A percentile compares a stretch with the other conserved stretches of the same genome.
phyloP scores from a whole-genome alignment of 1,140 invertebrate genomes.

The Pseudomyrmex concolor region DNA sequence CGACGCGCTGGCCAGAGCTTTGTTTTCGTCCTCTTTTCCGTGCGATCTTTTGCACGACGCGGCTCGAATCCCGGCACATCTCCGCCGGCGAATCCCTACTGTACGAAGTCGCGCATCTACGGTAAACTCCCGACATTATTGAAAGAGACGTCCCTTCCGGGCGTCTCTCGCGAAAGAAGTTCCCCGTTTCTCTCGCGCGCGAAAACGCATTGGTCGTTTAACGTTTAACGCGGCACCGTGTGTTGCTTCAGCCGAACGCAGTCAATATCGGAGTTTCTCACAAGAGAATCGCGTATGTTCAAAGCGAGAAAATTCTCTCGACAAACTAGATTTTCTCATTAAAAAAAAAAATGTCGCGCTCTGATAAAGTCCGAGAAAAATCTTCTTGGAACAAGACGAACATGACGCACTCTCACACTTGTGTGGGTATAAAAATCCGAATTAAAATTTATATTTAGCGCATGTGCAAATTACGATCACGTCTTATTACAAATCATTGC shows the following conservation, averaged over 20 bases:
- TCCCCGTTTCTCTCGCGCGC: neutral
- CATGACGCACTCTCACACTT: too few species aligned
- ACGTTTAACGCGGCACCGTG: conserved; percentile 15
- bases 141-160: conserved; percentile 1
- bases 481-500: neutral
- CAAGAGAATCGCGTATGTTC: conserved; percentile 11
- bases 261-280: neutral
- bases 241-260: conserved; percentile 8
- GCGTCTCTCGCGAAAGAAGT: conserved; percentile 5
- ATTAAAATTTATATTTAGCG: neutral
- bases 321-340: neutral
- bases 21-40: conserved; percentile 53
- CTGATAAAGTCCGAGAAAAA: neutral
- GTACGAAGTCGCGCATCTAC: conserved; percentile 1
- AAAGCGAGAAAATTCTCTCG: conserved; percentile 10
- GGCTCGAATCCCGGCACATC: conserved; percentile 38
- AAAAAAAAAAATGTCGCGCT: neutral
- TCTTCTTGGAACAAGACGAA: conserved; percentile 7
- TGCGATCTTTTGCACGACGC: conserved; percentile 31
- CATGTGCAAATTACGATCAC: neutral
- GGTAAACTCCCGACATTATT: conserved; percentile 24
- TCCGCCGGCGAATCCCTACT: conserved; percentile 26
- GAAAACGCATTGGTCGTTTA: conserved; percentile 19
- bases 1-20: conserved; percentile 26
- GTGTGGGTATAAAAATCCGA: neutral